These are phyloP conservation scores for Corythaeola cristata DNA, from an alignment of 2,113 vertebrate genomes.

Conservation along the genomic window DNA sequence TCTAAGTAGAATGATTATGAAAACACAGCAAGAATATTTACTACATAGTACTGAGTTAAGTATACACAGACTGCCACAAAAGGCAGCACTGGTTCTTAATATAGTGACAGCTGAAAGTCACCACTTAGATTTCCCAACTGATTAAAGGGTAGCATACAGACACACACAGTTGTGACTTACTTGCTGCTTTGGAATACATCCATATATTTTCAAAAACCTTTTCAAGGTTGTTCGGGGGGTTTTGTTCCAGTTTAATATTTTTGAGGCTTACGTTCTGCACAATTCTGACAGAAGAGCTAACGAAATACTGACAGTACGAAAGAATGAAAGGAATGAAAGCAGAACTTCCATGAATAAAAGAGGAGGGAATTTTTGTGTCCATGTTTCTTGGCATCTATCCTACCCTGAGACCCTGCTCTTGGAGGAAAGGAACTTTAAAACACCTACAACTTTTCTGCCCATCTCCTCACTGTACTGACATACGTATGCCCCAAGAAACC, in stretches of 20 bases:
- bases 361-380: not conserved
- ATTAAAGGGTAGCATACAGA: not conserved
- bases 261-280: not conserved
- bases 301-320: not conserved
- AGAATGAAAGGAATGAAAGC: not conserved
- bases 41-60: not conserved
- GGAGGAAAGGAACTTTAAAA: not conserved
- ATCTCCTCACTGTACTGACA: not conserved
- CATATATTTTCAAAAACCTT: not conserved
- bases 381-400: not conserved
- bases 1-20: slow-evolving; percentile 66
- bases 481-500: rapidly evolving
- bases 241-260: not conserved
- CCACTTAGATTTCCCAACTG: not conserved
- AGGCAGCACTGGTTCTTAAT: slow-evolving; percentile 53
- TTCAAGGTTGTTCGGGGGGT: not conserved
- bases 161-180: not conserved
- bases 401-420: not conserved
- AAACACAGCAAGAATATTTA: slow-evolving; percentile 67
- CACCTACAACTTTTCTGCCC: not conserved
- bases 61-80: slow-evolving; percentile 61
- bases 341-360: not conserved
- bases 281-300: not conserved
- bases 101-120: slow-evolving; percentile 50
- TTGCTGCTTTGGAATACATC: not conserved